These are phyloP conservation scores for Egretta garzetta DNA, from an alignment of 2,113 vertebrate species.

Conservation along the genomic window DNA sequence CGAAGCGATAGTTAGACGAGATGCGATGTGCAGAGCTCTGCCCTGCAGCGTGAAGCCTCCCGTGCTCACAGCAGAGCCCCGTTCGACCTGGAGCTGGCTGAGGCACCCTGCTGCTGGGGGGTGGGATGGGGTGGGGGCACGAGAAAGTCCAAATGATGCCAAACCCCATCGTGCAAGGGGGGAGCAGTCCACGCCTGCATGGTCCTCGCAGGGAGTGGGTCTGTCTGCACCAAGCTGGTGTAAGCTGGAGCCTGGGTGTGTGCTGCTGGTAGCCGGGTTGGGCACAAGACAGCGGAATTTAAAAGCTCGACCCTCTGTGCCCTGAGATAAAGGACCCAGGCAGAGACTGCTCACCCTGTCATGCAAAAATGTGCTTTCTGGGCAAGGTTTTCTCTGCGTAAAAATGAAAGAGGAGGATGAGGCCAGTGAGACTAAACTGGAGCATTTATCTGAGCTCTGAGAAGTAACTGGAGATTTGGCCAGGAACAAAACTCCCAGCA, in stretches of 20 bases:
- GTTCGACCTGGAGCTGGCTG: neutral
- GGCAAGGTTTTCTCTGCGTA: neutral
- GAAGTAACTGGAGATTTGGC: neutral
- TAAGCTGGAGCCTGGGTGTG: neutral
- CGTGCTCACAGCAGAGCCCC: neutral
- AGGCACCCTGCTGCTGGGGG: neutral
- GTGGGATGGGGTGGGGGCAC: too few species aligned
- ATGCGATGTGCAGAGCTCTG: neutral
- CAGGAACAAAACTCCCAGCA: neutral
- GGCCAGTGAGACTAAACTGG: neutral
- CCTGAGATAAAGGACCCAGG: neutral
- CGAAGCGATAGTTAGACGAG: accelerated
- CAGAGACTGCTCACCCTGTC: neutral
- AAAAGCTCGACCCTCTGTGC: neutral
- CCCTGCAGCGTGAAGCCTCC: neutral
- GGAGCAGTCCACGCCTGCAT: accelerated
- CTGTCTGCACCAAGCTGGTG: neutral
- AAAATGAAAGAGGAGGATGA: neutral
- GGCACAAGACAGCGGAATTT: neutral
- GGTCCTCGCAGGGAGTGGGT: accelerated
- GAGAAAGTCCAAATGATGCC: neutral
- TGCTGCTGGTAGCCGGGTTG: neutral
- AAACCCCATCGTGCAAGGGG: accelerated
- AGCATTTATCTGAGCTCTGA: neutral
- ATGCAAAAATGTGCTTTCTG: neutral